These are phyloP conservation scores for Leptocoma aspasia DNA, from an alignment of 2,113 vertebrate genomes.

Conservation along the genomic window DNA sequence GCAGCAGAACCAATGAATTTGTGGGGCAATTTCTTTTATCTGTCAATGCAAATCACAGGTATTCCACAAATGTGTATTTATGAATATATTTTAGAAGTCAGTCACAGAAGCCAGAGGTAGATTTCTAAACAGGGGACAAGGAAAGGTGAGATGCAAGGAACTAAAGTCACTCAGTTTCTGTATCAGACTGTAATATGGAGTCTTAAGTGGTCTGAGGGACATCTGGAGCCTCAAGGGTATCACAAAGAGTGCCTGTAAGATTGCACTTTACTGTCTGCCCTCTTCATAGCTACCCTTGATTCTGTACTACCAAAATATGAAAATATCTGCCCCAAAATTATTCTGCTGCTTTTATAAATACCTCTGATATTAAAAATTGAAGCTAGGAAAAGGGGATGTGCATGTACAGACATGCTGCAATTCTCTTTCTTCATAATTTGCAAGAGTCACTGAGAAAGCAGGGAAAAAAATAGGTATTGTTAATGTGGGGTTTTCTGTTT, in stretches of 20 bases:
- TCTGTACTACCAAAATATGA: not conserved
- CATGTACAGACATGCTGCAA: not conserved
- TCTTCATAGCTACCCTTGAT: not conserved
- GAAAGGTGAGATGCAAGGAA: not conserved
- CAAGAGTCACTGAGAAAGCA: not conserved
- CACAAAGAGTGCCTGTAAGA: not conserved
- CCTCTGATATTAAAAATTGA: not conserved
- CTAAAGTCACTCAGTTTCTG: not conserved
- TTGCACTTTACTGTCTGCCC: not conserved
- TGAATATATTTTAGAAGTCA: not conserved
- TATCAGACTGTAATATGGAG: not conserved
- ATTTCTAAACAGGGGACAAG: not conserved
- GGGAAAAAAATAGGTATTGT: not conserved
- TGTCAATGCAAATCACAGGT: not conserved
- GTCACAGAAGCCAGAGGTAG: not conserved
- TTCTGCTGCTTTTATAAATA: not conserved
- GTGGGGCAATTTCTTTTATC: not conserved
- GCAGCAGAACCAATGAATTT: not conserved
- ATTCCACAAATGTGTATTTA: not conserved
- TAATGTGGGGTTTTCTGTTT: not conserved
- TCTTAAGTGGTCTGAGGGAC: not conserved
- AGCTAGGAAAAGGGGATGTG: not conserved
- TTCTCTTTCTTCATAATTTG: not conserved
- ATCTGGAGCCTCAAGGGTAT: not conserved
- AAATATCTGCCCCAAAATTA: not conserved